Base-by-base conservation (phyloP, 2,888 invertebrate genomes). In the Colostygia pectinataria region DNA sequence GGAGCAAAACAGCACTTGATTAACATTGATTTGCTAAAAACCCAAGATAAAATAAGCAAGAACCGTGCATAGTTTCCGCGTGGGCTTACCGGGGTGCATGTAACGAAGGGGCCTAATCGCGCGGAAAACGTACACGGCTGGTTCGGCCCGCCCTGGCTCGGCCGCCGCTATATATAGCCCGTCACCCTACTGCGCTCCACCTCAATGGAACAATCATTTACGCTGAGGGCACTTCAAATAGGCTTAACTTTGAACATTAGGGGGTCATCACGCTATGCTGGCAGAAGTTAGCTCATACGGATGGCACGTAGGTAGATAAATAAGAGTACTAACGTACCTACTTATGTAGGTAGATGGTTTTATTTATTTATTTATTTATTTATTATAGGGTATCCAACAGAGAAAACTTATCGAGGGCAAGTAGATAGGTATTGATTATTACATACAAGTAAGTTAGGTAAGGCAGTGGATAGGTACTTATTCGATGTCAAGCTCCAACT, bases 101-200 rank as follows among this genome's bases (percentile, higher is more conserved):
- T 71, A 68, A 66, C 62, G 46, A 71, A 65, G 57, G 37, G 44
- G 61, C 41, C 61, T 74, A 77, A 74, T 77, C 74, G 67, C 37
- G 44, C 59, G 75, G 72, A 74, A 75, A 77, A 68, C 68, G 62
- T 62, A 74, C 74, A 73, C 73, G 72, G 72, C 53, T 68, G 70
- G 65, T 46, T 66, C 66, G 31, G 40, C 31, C 39, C 31, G 29
- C 29, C 9, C 63, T 57, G 48, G 64, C 65, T 65, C 65, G 65
- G 63, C 63, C 60, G 59, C 51, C 56, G 52, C 68, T 71, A 70
- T 63, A 66, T 70, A 61, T 72, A 72, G 55, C 60, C 50, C 29
- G 53, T 53, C 58, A 34, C 55, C 44, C 53, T 52, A 43, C 49
- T 43, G 51, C 36, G 51, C 60, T 55, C 51, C 39, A 42, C 46